phyloP scores from a whole-genome alignment of 2,797 vertebrate species.

The Tachyglossus aculeatus region DNA sequence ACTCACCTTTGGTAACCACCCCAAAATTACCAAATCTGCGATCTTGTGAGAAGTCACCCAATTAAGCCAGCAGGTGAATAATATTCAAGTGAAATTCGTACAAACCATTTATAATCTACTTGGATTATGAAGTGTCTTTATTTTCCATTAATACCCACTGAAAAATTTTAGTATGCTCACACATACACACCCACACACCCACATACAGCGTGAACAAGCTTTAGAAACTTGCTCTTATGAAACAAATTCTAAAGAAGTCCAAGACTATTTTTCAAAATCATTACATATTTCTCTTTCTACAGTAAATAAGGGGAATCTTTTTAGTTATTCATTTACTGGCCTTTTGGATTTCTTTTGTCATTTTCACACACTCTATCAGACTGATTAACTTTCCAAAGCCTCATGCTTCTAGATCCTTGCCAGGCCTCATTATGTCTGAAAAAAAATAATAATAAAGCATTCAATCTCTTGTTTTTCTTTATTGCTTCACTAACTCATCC shows the following conservation, averaged over 20 bases:
- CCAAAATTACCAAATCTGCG: too few species aligned
- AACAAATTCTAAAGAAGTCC: background rate
- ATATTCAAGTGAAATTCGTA: too few species aligned
- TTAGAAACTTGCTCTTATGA: constrained; percentile 11
- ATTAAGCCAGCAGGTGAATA: too few species aligned
- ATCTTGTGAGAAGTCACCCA: too few species aligned
- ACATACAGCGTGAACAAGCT: too few species aligned
- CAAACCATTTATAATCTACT: too few species aligned
- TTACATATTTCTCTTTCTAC: constrained; percentile 5
- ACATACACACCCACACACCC: too few species aligned
- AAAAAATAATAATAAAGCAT: constrained; percentile 15
- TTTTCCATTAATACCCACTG: too few species aligned
- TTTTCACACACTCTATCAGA: constrained; percentile 45
- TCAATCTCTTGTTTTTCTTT: constrained; percentile 50
- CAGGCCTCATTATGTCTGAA: constrained; percentile 59
- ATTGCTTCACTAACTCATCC: constrained; percentile 61
- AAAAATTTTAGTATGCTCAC: too few species aligned
- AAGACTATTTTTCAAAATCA: constrained; percentile 7
- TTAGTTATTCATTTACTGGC: background rate
- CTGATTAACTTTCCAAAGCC: constrained; percentile 44
- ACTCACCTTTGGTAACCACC: too few species aligned
- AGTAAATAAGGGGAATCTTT: background rate
- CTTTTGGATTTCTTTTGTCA: constrained; percentile 23
- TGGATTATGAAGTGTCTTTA: too few species aligned
- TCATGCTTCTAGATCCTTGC: constrained; percentile 53